These are phyloP conservation scores for Ashinkailepas kermadecensis DNA, from an alignment of 2,888 invertebrate genomes.

Conservation along the genomic window DNA sequence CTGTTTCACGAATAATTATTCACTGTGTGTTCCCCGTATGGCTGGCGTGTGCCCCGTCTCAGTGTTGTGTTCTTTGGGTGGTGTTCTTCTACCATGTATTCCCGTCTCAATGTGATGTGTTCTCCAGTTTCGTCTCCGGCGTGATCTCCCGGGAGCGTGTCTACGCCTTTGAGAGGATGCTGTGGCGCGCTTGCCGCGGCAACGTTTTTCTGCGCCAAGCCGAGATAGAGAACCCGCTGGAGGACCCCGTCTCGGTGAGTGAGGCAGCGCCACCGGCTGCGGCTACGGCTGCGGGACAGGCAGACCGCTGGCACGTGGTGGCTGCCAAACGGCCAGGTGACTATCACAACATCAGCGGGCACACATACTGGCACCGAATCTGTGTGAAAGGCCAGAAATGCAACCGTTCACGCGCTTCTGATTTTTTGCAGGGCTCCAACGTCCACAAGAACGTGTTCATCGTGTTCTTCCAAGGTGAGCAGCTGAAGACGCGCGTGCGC, in stretches of 20 bases:
- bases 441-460: conserved; percentile 38
- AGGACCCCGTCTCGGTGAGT: conserved; percentile 73
- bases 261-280: not conserved
- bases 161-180: conserved; percentile 81
- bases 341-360: too few relatives aligned
- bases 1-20: too few relatives aligned
- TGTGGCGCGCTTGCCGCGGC: conserved; percentile 88
- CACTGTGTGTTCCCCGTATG: too few relatives aligned
- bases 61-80: too few relatives aligned
- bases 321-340: too few relatives aligned
- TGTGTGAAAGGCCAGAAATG: too few relatives aligned
- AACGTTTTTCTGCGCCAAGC: conserved; percentile 82
- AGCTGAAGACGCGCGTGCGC: conserved; percentile 37
- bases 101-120: not conserved
- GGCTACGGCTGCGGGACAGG: too few relatives aligned
- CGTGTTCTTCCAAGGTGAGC: conserved; percentile 40
- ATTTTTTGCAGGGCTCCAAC: conserved; percentile 34
- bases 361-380: too few relatives aligned
- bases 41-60: too few relatives aligned
- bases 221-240: conserved; percentile 72
- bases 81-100: too few relatives aligned
- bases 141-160: conserved; percentile 80
- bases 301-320: too few relatives aligned
- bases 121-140: conserved; percentile 75
- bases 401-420: not conserved